Evolutionary conservation across 2,888 invertebrate species (phyloP), one percentile per base, ranked within the genome.

Genomic region (Melangyna quadrimaculata): DNA sequence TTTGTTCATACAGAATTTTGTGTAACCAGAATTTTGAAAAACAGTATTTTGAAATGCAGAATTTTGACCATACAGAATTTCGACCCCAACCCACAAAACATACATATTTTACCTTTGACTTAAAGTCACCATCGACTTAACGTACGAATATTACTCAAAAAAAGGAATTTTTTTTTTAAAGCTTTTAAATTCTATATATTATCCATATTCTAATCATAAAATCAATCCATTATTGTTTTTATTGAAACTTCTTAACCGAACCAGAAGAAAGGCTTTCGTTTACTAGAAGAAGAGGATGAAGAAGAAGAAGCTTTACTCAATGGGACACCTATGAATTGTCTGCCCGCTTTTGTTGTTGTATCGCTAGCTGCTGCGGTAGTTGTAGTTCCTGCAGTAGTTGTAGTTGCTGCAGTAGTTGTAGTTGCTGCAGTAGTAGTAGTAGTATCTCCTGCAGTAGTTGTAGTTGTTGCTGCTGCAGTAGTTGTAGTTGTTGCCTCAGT

Each of bases 261-360:
- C 37, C 35, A 59, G 35, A 19, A 59, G 59, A 35, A 59, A 37
- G 1, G 35, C 5, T 37, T 59, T 22, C 22, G 7, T 6, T 55
- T 55, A 10, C 27, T 0, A 27, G 53, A 53, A 29, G 53, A 53
- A 57, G 51, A 24, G 8, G 51, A 51, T 22, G 45, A 45, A 10
- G 45, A 45, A 45, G 45, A 45, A 10, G 10, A 3, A 4, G 59
- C 59, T 4, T 22, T 37, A 22, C 1, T 35, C 35, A 59, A 59
- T 59, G 59, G 14, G 7, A 59, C 35, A 29, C 35, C 2, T 14
- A 3, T 14, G 4, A 59, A 59, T 22, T 37, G 14, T 8, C 35
- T 35, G 3, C 22, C 22, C 22, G 80, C 19, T 51, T 24, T 27
- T 0, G 57, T 63, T 57, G 81, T 53, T 35, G 74, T 14, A 19